These are phyloP conservation scores for Cheilosia impressa DNA, from an alignment of 2,888 invertebrate species.

Conservation along the genomic window DNA sequence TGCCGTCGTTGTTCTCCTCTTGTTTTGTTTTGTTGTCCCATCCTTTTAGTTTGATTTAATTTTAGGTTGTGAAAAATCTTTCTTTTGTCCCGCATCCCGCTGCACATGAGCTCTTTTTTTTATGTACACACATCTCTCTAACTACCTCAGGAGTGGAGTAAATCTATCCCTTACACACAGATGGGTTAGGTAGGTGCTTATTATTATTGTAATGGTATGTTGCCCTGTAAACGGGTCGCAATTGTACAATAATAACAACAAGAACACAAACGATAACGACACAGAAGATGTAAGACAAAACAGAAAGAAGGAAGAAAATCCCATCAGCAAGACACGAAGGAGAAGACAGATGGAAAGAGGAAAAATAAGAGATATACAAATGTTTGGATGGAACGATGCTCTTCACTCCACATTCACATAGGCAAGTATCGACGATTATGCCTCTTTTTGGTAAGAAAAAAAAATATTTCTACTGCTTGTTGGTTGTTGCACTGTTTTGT, in stretches of 20 bases:
- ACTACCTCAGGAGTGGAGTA: no score
- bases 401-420: conserved; percentile 9
- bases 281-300: conserved; percentile 4
- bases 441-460: conserved; percentile 40
- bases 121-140: no score
- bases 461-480: conserved; percentile 1
- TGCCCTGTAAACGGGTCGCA: conserved; percentile 43
- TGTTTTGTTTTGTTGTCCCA: conserved; percentile 16
- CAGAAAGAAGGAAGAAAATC: conserved; percentile 1
- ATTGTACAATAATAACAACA: conserved; percentile 47
- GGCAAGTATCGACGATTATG: neutral
- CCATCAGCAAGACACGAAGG: neutral
- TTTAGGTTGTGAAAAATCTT: conserved; percentile 41
- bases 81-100: neutral
- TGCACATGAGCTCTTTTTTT: conserved; percentile 5
- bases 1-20: conserved; percentile 8
- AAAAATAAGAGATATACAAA: conserved; percentile 18
- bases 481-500: conserved; percentile 1
- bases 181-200: conserved; percentile 38
- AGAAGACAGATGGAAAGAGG: neutral
- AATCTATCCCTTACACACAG: neutral
- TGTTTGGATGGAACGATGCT: conserved; percentile 33
- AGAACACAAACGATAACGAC: conserved; percentile 5
- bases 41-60: conserved; percentile 41
- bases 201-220: conserved; percentile 27